phyloP scores from a whole-genome alignment of 2,888 invertebrate genomes.

The Xestoiulus laeticollis region DNA sequence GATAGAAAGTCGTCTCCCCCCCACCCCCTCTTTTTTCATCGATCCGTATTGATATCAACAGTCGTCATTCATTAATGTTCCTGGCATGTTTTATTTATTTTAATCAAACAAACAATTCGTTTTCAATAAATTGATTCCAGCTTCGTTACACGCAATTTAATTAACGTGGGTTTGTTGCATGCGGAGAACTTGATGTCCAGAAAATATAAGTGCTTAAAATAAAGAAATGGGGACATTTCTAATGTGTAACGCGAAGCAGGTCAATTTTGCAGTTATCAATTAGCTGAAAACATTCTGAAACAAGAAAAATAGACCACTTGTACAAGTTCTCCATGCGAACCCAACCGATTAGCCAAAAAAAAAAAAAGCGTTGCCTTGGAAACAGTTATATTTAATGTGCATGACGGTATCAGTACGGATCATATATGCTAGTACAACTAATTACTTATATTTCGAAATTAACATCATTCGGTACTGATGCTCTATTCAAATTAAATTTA shows the following conservation, averaged over 20 bases:
- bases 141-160: constrained; percentile 34
- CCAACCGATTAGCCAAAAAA: too few relatives aligned
- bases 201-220: background rate
- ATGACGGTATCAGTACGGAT: too few relatives aligned
- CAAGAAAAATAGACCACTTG: background rate
- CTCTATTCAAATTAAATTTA: background rate
- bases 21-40: background rate
- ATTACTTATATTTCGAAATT: background rate
- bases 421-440: background rate
- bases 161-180: constrained; percentile 13
- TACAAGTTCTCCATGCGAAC: too few relatives aligned
- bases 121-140: constrained; percentile 23
- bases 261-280: background rate
- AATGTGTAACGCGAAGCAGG: background rate
- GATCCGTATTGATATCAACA: constrained; percentile 33
- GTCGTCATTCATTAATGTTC: constrained; percentile 19
- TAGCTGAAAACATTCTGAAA: background rate
- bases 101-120: constrained; percentile 37
- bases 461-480: background rate
- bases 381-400: too few relatives aligned
- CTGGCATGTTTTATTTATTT: constrained; percentile 11
- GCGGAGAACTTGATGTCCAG: background rate
- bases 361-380: too few relatives aligned
- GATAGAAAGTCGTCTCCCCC: background rate
- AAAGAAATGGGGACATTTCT: background rate